These are phyloP conservation scores for Bembecia ichneumoniformis DNA, from an alignment of 2,888 invertebrate genomes.

Conservation along the genomic window DNA sequence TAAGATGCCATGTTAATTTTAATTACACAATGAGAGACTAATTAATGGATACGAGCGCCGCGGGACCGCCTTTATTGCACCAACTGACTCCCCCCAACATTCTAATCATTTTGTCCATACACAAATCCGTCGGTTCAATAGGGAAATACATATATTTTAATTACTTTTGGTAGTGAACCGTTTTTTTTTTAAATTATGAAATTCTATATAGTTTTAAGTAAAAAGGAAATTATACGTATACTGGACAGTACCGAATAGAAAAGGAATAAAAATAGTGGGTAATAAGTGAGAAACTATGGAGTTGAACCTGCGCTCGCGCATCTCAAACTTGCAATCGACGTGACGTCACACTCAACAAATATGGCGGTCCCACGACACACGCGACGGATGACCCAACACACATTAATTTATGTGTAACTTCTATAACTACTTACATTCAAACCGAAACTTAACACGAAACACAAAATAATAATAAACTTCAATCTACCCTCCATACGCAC, in stretches of 20 bases:
- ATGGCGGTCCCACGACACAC: slow-evolving; percentile 26
- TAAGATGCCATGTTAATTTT: slow-evolving; percentile 48
- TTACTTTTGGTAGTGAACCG: no score
- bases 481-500: slow-evolving; percentile 15
- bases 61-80: slow-evolving; percentile 6
- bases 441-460: slow-evolving; percentile 43
- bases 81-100: background rate
- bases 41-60: slow-evolving; percentile 5
- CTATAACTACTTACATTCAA: slow-evolving; percentile 57
- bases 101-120: no score
- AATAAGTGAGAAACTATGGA: no score
- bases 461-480: slow-evolving; percentile 35
- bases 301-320: no score
- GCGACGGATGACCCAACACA: slow-evolving; percentile 28
- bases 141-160: no score
- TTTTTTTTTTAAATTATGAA: no score
- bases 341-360: slow-evolving; percentile 3
- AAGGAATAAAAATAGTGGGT: no score
- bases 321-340: background rate
- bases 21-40: slow-evolving; percentile 39
- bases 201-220: no score
- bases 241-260: no score
- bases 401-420: slow-evolving; percentile 40
- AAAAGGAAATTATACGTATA: no score
- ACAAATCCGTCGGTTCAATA: no score